These are phyloP conservation scores for Cephus runcator DNA, from an alignment of 2,888 invertebrate species.

Conservation along the genomic window DNA sequence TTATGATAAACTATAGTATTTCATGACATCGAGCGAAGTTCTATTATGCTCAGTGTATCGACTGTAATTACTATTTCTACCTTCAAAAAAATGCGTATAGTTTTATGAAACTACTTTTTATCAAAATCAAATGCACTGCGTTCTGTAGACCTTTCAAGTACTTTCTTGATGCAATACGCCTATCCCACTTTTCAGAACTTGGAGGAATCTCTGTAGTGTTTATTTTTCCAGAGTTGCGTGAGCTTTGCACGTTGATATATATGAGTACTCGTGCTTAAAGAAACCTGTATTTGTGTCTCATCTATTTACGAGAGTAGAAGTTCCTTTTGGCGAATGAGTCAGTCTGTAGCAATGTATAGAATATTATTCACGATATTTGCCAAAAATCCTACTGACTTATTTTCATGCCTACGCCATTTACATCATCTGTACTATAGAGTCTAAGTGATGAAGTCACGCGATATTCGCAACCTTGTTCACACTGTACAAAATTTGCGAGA, in stretches of 20 bases:
- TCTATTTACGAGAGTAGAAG: slow-evolving; percentile 4
- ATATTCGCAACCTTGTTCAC: background rate
- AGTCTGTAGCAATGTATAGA: slow-evolving; percentile 26
- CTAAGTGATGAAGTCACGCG: background rate
- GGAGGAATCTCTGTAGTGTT: background rate
- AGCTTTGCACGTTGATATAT: background rate
- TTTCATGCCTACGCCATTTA: slow-evolving; percentile 40
- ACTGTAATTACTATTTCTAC: background rate
- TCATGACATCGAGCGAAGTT: background rate
- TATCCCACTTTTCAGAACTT: background rate
- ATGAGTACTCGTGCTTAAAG: background rate
- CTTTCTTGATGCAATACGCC: background rate
- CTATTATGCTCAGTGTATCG: background rate
- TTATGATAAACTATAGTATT: background rate
- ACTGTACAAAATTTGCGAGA: too few species aligned
- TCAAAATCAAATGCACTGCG: background rate
- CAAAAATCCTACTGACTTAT: slow-evolving; percentile 41
- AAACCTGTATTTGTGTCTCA: background rate
- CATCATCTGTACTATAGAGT: background rate
- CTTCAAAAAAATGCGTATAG: background rate
- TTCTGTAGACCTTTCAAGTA: background rate
- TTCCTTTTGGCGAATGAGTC: slow-evolving; percentile 40
- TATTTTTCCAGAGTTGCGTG: background rate
- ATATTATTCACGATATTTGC: slow-evolving; percentile 28
- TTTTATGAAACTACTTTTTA: background rate